Percentiles rank a stretch among this genome's conserved stretches.
These are phyloP conservation scores for Homarus gammarus DNA, from an alignment of 2,888 invertebrate genomes.

Conservation along the genomic window DNA sequence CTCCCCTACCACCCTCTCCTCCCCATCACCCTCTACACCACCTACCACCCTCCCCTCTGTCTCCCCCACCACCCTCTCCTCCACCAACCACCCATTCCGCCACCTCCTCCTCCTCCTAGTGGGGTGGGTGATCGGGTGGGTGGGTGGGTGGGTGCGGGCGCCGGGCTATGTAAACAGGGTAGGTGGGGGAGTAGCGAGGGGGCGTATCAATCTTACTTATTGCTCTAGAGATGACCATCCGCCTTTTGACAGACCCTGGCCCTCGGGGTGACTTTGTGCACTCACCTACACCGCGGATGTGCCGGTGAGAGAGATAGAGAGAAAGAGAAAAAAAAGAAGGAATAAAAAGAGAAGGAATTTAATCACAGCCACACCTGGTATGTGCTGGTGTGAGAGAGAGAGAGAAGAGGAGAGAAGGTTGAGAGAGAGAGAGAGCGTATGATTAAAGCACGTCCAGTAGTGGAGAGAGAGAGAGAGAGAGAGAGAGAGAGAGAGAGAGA, in stretches of 20 bases:
- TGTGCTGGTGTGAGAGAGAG: too few relatives aligned
- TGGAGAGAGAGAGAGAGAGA: too few relatives aligned
- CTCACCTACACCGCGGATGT: not conserved
- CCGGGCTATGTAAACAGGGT: constrained; percentile 7
- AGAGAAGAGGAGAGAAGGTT: too few relatives aligned
- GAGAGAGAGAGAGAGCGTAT: too few relatives aligned
- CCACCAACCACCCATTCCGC: too few relatives aligned
- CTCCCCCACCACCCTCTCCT: too few relatives aligned
- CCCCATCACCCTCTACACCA: not conserved
- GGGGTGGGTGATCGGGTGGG: not conserved
- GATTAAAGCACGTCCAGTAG: too few relatives aligned
- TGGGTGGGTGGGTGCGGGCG: not conserved
- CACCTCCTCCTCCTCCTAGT: too few relatives aligned
- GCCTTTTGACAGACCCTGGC: not conserved
- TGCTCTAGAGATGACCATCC: not conserved
- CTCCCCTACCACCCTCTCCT: not conserved
- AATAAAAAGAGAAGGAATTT: not conserved
- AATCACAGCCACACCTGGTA: too few relatives aligned
- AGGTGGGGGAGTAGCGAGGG: not conserved
- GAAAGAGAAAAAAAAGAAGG: not conserved
- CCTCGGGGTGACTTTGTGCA: not conserved
- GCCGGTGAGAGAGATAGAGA: not conserved
- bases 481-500: too few relatives aligned
- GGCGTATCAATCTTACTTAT: constrained; percentile 6
- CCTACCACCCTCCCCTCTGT: too few relatives aligned